Conservation (phyloP, 2,888 invertebrate genomes). For the Mesorhabditis spiculigera region DNA sequence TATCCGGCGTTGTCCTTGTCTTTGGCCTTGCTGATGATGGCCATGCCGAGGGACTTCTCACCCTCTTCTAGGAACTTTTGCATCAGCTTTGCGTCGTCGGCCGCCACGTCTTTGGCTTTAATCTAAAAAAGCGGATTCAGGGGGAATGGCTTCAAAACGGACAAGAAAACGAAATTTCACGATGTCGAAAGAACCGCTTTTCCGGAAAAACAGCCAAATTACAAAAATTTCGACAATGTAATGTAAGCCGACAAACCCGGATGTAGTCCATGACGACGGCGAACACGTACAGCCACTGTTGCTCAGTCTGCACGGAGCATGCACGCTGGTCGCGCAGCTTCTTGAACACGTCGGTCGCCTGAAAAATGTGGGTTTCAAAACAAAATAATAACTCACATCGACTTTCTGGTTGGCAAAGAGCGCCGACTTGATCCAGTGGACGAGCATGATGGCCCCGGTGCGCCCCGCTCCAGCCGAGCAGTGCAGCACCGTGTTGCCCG, state of each 20-base stretch:
- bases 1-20: too few relatives aligned
- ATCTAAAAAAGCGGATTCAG: too few relatives aligned
- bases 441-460: constrained; percentile 14
- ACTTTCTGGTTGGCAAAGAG: constrained; percentile 8
- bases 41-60: too few relatives aligned
- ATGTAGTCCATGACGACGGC: constrained; percentile 11
- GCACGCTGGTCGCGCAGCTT: constrained; percentile 16
- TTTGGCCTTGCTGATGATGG: too few relatives aligned
- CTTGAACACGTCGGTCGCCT: constrained; percentile 9
- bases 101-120: too few relatives aligned
- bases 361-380: neutral
- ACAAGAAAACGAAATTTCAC: too few relatives aligned
- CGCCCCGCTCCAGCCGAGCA: constrained; percentile 15
- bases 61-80: too few relatives aligned
- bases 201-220: too few relatives aligned
- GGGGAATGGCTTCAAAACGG: too few relatives aligned
- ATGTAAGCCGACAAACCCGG: neutral
- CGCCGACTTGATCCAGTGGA: constrained; percentile 8
- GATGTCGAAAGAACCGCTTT: too few relatives aligned
- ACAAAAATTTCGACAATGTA: too few relatives aligned
- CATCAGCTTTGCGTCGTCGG: too few relatives aligned
- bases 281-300: constrained; percentile 13
- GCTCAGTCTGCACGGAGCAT: constrained; percentile 15
- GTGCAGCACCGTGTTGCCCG: constrained; percentile 11
- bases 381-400: constrained; percentile 2